Evolutionary conservation across 2,888 invertebrate species (phyloP), one percentile per base, ranked within the genome.

Genomic region (Agrotis puta): DNA sequence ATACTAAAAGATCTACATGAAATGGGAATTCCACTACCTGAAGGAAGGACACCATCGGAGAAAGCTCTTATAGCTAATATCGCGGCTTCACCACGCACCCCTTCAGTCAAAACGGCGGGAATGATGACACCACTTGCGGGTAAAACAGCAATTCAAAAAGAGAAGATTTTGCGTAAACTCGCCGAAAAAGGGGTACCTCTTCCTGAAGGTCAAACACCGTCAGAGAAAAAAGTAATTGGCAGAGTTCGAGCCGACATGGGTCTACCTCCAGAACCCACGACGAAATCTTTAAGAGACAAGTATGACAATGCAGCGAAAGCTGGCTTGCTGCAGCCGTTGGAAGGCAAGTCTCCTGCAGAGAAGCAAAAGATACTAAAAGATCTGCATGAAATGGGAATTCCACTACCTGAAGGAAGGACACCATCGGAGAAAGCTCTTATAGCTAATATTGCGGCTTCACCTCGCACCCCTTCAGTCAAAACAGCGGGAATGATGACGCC

Each of bases 341-440:
- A 76, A 64, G 83, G 82, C 1, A 85, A 86, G 59, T 59, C 84
- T 4, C 70, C 78, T 3, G 72, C 64, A 59, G 77, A 87, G 57
- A 87, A 88, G 59, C 82, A 83, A 75, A 82, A 68, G 3, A 77
- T 85, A n/a, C 64, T 90, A 16, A 79, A 62, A 64, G 74, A 70
- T 18, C 74, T 85, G 81, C 77, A 9, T 67, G 77, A 53, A 43
- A 79, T 64, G 85, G 88, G 5, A 20, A 86, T 43, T 65, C 83
- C 87, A 0, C 64, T 89, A 2, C 88, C 89, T 0, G 84, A 86
- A 76, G 88, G 87, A 9, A 58, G 80, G 58, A 86, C 89, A 1
- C n/a, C 84, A 14, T 89, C 89, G 4, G 89, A 75, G 58, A 74
- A 74, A 74, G 43, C 48, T 47, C 57, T 67, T 9, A 9, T 54